These are phyloP conservation scores for Hemitrygon akajei DNA, from an alignment of 2,797 vertebrate species.

Conservation along the genomic window DNA sequence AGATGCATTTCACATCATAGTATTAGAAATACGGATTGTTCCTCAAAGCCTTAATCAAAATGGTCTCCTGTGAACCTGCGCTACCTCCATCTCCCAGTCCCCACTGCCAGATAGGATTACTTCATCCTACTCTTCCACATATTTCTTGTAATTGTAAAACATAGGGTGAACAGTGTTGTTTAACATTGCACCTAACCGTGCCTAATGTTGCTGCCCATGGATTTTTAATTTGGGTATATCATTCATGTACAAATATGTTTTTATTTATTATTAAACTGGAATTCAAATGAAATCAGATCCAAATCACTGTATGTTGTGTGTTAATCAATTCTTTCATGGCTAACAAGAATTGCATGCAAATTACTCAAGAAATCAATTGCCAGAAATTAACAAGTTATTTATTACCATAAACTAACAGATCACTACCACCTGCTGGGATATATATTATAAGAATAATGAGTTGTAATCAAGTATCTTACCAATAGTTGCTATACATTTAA, in stretches of 20 bases:
- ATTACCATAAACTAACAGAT: not conserved
- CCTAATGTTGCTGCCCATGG: not conserved
- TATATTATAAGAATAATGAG: not conserved
- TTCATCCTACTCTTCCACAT: no score
- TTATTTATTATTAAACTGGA: not conserved
- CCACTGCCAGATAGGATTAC: no score
- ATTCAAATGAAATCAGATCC: not conserved
- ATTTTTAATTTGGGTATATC: not conserved
- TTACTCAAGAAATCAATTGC: not conserved
- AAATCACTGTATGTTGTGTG: not conserved
- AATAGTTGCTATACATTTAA: not conserved
- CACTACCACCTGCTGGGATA: slow-evolving; percentile 24
- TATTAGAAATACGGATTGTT: not conserved
- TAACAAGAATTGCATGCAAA: slow-evolving; percentile 15
- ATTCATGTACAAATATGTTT: not conserved
- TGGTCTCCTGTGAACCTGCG: not conserved
- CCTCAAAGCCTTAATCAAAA: not conserved
- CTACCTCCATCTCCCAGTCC: not conserved
- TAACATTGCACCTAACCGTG: not conserved
- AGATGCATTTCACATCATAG: not conserved
- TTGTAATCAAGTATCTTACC: not conserved
- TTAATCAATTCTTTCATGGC: not conserved
- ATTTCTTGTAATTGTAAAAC: not conserved
- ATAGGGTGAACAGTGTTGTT: not conserved
- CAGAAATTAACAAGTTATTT: not conserved